A percentile compares a stretch with the other conserved stretches of the same genome.
These are phyloP conservation scores for Atopsyche davidsoni DNA, from an alignment of 1,140 invertebrate species.

Conservation along the genomic window DNA sequence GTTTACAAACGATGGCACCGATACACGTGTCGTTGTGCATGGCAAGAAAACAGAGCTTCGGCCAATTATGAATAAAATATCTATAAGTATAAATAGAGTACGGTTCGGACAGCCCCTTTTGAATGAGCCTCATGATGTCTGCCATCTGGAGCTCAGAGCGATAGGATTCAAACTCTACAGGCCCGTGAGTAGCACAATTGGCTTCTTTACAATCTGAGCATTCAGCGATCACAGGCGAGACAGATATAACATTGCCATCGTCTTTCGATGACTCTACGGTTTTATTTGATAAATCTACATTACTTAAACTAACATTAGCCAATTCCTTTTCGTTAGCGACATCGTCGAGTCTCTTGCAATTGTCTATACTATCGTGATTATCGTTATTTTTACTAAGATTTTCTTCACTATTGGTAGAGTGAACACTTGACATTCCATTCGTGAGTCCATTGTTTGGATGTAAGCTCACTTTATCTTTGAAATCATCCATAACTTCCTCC, in stretches of 20 bases:
- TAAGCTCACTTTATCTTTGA: slow-evolving; percentile 19
- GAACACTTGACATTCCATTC: slow-evolving; percentile 14
- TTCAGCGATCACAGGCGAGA: too few relatives aligned
- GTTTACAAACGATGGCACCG: slow-evolving; percentile 96
- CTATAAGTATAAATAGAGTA: slow-evolving; percentile 99
- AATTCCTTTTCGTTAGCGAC: slow-evolving; percentile 3
- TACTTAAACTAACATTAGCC: slow-evolving; percentile 8
- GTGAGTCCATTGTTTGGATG: slow-evolving; percentile 19
- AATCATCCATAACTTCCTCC: slow-evolving; percentile 12
- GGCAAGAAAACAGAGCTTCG: slow-evolving; percentile 94
- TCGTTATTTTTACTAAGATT: slow-evolving; percentile 15
- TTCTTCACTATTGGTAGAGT: slow-evolving; percentile 9
- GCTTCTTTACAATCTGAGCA: slow-evolving; percentile 16
- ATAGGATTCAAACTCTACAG: slow-evolving; percentile 44
- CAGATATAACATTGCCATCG: not conserved
- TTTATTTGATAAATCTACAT: slow-evolving; percentile 6
- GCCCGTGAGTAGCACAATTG: slow-evolving; percentile 12
- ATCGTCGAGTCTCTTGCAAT: slow-evolving; percentile 5
- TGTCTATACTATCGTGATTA: slow-evolving; percentile 1
- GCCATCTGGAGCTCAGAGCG: slow-evolving; percentile 49
- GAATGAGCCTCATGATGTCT: slow-evolving; percentile 94
- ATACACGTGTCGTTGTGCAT: slow-evolving; percentile 82
- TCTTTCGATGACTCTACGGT: slow-evolving; percentile 1
- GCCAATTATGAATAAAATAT: slow-evolving; percentile 99
- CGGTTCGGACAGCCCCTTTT: slow-evolving; percentile 97